These are phyloP conservation scores for Tyrannus savana DNA, from an alignment of 2,113 vertebrate species.

Conservation along the genomic window DNA sequence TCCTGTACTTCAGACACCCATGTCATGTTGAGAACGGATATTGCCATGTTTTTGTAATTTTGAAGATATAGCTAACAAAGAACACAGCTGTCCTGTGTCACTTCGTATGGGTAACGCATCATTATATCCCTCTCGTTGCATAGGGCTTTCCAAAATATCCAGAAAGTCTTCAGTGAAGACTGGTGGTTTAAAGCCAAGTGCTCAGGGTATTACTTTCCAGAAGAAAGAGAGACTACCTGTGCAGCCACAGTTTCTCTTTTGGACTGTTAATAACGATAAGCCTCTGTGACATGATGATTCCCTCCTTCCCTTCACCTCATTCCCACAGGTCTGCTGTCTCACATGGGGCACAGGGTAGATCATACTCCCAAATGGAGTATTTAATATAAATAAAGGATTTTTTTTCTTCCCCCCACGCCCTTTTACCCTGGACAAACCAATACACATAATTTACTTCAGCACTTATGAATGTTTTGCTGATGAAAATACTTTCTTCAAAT, in stretches of 20 bases:
- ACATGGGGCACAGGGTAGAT: not conserved
- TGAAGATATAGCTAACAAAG: not conserved
- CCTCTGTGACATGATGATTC: not conserved
- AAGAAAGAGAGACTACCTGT: not conserved
- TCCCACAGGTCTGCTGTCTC: not conserved
- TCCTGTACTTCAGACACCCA: not conserved
- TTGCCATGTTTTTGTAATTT: rapidly evolving
- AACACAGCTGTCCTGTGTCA: not conserved
- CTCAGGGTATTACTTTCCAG: not conserved
- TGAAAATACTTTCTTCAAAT: not conserved
- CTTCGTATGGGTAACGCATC: not conserved
- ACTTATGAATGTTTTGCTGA: not conserved
- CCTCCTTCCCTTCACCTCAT: not conserved
- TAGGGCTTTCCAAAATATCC: not conserved
- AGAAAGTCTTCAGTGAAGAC: not conserved
- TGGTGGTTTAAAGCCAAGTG: not conserved
- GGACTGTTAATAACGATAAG: not conserved
- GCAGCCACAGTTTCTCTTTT: not conserved
- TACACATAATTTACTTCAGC: not conserved
- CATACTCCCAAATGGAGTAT: rapidly evolving
- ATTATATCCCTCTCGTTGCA: not conserved
- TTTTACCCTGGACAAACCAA: not conserved
- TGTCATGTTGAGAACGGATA: not conserved
- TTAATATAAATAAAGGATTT: not conserved
- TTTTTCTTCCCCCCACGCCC: not conserved